phyloP scores from a whole-genome alignment of 2,113 vertebrate species.

The Dascyllus trimaculatus region DNA sequence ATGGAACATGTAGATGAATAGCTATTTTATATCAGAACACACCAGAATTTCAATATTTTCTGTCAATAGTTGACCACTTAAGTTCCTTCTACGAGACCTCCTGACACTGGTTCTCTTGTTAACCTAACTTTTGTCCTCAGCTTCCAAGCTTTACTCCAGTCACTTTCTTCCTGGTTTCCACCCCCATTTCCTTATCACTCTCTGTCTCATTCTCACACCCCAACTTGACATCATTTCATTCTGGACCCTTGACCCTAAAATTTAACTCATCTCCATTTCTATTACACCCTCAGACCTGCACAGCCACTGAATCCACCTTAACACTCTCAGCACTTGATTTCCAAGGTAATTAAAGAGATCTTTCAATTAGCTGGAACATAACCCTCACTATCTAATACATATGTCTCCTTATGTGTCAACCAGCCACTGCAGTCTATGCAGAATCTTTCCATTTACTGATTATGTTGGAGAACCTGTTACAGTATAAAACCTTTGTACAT shows the following conservation, averaged over 20 bases:
- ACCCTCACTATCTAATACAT: too few relatives aligned
- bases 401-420: constrained; percentile 1
- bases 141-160: constrained; percentile 9
- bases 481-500: neutral
- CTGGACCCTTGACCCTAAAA: constrained; percentile 9
- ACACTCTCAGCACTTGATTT: constrained; percentile 7
- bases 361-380: constrained; percentile 25
- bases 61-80: too few relatives aligned
- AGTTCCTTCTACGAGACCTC: too few relatives aligned
- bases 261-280: constrained; percentile 13
- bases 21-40: too few relatives aligned
- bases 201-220: constrained; percentile 14
- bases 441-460: neutral
- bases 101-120: too few relatives aligned
- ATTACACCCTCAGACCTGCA: constrained; percentile 14
- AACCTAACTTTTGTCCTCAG: constrained; percentile 11
- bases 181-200: constrained; percentile 16
- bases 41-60: too few relatives aligned
- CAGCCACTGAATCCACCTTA: constrained; percentile 5
- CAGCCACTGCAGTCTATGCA: neutral
- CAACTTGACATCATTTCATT: constrained; percentile 20
- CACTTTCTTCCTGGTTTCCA: constrained; percentile 23
- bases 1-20: too few relatives aligned
- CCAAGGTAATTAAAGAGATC: constrained; percentile 21
- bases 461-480: neutral